Conservation (phyloP, 23 tunicate genomes). For the Ciona savignyi region DNA sequence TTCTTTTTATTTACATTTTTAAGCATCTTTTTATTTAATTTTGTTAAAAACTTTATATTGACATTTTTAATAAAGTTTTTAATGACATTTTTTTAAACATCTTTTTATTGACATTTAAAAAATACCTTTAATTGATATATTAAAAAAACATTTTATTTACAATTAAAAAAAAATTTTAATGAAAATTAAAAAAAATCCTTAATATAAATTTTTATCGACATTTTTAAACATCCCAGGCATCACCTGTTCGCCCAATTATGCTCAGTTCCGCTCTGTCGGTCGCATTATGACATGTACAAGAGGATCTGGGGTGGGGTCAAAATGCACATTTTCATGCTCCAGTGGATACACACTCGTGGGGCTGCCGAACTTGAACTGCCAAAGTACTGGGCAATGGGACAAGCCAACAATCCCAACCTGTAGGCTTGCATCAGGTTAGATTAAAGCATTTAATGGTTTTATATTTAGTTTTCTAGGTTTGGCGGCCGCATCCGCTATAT, state of each 20-base stretch:
- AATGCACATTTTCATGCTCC: conserved; percentile 33
- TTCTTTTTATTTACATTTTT: no score
- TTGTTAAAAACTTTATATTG: no score
- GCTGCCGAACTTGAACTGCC: conserved; percentile 30
- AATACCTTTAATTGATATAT: no score
- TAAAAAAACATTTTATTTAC: no score
- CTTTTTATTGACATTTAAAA: no score
- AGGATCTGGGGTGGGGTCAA: conserved; percentile 48
- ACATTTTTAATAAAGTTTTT: no score
- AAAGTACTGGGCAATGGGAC: conserved; percentile 55
- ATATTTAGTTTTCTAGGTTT: no score
- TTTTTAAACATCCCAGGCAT: neutral
- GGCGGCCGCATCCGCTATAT: no score
- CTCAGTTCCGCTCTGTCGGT: neutral
- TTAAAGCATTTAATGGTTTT: neutral
- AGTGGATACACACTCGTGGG: conserved; percentile 15
- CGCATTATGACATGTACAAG: conserved; percentile 13
- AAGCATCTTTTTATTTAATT: no score
- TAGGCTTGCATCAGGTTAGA: neutral
- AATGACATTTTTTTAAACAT: no score
- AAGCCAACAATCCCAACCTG: conserved; percentile 10
- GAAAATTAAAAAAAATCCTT: neutral
- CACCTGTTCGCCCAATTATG: neutral
- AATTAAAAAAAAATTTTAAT: neutral
- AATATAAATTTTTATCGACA: neutral